Percentiles rank a stretch among this genome's conserved stretches.
phyloP scores from a whole-genome alignment of 2,888 invertebrate genomes.

The Eurytoma californica region DNA sequence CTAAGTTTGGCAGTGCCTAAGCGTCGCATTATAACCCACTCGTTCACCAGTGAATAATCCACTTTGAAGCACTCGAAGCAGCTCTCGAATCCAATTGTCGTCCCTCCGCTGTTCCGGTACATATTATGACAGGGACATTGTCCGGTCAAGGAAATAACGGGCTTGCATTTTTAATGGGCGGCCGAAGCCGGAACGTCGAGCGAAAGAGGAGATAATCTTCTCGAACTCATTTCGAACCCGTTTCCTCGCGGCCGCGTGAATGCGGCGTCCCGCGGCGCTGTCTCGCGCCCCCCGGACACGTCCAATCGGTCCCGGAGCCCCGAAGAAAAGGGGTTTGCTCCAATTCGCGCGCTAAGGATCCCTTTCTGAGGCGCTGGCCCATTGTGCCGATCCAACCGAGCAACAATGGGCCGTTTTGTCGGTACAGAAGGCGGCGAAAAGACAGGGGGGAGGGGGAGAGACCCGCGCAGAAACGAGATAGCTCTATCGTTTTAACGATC shows the following conservation, averaged over 20 bases:
- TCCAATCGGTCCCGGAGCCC: conserved; percentile 65
- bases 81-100: conserved; percentile 45
- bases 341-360: conserved; percentile 68
- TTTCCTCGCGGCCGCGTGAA: conserved; percentile 63
- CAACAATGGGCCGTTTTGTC: conserved; percentile 54
- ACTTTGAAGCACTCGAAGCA: neutral
- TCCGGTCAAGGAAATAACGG: conserved; percentile 64
- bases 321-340: conserved; percentile 69
- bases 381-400: conserved; percentile 61
- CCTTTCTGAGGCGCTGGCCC: conserved; percentile 57
- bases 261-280: conserved; percentile 69
- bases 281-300: conserved; percentile 59
- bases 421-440: neutral
- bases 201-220: conserved; percentile 55
- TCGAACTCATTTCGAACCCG: conserved; percentile 70
- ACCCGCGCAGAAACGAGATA: conserved; percentile 55
- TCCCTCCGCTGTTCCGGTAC: conserved; percentile 13
- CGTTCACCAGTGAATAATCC: neutral
- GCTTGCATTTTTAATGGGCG: conserved; percentile 63
- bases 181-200: conserved; percentile 57
- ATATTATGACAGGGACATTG: conserved; percentile 68
- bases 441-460: conserved; percentile 29
- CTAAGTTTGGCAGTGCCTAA: too few species aligned
- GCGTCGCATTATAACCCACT: neutral
- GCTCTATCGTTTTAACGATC: conserved; percentile 67